These are phyloP conservation scores for Ochotona curzoniae DNA, from an alignment of 2,113 vertebrate genomes.

Conservation along the genomic window DNA sequence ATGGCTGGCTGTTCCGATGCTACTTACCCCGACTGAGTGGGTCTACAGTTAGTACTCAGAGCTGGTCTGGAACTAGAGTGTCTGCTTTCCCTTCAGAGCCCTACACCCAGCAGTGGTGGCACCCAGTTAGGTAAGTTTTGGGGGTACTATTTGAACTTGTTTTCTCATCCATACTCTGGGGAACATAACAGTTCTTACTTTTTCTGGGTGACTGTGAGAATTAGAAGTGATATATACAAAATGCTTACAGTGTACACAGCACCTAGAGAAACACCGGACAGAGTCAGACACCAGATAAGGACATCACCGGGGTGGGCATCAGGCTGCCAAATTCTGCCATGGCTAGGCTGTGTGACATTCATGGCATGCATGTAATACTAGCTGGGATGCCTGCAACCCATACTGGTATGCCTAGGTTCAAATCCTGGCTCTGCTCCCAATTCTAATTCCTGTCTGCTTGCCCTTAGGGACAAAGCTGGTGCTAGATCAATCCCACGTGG, in stretches of 20 bases:
- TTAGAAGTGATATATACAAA: background rate
- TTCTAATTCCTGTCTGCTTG: no score
- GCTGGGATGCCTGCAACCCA: no score
- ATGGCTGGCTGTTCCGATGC: background rate
- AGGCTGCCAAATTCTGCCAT: background rate
- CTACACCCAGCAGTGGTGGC: background rate
- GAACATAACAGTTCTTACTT: background rate
- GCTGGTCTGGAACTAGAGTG: background rate
- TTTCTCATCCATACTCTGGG: background rate
- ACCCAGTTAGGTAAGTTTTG: background rate
- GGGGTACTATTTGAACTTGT: background rate
- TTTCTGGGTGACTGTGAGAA: background rate
- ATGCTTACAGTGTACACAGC: background rate
- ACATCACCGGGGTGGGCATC: background rate
- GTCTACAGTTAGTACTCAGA: background rate
- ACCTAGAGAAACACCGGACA: background rate
- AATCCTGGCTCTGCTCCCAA: no score
- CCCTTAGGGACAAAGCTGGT: no score
- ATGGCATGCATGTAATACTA: no score
- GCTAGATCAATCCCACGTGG: no score
- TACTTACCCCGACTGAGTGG: fast-evolving
- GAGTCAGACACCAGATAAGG: background rate
- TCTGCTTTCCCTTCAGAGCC: background rate
- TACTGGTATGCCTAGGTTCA: no score
- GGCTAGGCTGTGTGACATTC: background rate